Conservation (phyloP, 2,888 invertebrate genomes). For the Clanis bilineata region DNA sequence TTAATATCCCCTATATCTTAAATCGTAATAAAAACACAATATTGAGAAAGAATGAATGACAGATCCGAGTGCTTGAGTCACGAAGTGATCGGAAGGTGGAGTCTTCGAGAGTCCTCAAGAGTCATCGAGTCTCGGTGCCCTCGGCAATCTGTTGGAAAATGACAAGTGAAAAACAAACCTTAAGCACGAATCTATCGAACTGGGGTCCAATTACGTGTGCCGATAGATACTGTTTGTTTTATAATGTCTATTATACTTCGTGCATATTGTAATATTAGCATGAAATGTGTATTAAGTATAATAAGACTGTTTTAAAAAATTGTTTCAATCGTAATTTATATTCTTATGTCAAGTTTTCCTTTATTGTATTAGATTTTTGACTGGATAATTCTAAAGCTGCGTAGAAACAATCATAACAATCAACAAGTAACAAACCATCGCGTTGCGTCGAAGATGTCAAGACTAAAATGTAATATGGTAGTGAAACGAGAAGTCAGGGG, state of each 20-base stretch:
- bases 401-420: no score
- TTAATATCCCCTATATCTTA: background rate
- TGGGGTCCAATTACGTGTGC: background rate
- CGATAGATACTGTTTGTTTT: background rate
- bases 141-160: conserved; percentile 58
- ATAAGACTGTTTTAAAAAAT: no score
- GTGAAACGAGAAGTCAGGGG: no score
- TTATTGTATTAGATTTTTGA: no score
- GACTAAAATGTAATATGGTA: no score
- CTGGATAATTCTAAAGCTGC: no score
- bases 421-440: no score
- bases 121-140: conserved; percentile 35
- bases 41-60: conserved; percentile 10
- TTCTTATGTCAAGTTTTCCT: no score
- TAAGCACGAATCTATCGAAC: conserved; percentile 33
- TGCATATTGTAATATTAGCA: background rate
- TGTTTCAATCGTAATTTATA: no score
- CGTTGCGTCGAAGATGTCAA: no score
- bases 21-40: background rate
- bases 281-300: no score
- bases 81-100: conserved; percentile 10
- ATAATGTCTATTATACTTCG: background rate
- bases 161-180: conserved; percentile 63
- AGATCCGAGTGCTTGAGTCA: conserved; percentile 3
- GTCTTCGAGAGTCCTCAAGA: conserved; percentile 30